Evolutionary conservation across 2,888 invertebrate genomes (phyloP).

Genomic region (Tuta absoluta): DNA sequence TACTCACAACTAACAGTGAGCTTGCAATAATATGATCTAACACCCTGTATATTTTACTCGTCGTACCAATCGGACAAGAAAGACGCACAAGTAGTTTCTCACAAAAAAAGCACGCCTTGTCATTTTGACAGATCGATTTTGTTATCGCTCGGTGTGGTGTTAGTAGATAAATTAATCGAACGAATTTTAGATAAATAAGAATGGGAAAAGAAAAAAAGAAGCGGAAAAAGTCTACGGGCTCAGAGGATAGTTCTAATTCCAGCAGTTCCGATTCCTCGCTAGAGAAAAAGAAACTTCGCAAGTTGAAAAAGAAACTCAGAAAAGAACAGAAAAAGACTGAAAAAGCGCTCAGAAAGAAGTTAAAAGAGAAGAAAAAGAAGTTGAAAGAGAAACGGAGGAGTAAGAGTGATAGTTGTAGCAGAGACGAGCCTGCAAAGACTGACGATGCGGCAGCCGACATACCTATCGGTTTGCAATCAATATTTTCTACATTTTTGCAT

Average conservation of each 20-base stretch:
- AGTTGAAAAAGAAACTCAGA: constrained; percentile 79
- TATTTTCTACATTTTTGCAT: no score
- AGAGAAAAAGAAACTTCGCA: constrained; percentile 76
- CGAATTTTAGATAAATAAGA: not conserved
- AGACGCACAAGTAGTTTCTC: no score
- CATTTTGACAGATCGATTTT: constrained; percentile 5
- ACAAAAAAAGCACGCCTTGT: no score
- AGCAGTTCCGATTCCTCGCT: constrained; percentile 72
- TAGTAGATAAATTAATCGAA: not conserved
- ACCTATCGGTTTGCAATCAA: constrained; percentile 58
- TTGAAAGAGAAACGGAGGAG: constrained; percentile 59
- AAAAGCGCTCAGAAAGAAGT: constrained; percentile 76
- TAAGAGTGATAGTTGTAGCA: constrained; percentile 49
- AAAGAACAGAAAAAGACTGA: constrained; percentile 79
- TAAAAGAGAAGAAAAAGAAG: constrained; percentile 72
- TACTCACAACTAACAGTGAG: no score
- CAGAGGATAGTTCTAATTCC: constrained; percentile 59
- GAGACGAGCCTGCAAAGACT: constrained; percentile 45
- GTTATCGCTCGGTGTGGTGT: not conserved
- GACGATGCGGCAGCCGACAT: constrained; percentile 62
- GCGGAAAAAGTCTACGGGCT: constrained; percentile 54
- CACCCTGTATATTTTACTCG: no score
- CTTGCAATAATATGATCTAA: not conserved
- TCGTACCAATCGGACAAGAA: no score
- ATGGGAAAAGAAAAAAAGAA: constrained; percentile 75